Conservation (phyloP, 2,113 vertebrate genomes). For the Hiodon alosoides region DNA sequence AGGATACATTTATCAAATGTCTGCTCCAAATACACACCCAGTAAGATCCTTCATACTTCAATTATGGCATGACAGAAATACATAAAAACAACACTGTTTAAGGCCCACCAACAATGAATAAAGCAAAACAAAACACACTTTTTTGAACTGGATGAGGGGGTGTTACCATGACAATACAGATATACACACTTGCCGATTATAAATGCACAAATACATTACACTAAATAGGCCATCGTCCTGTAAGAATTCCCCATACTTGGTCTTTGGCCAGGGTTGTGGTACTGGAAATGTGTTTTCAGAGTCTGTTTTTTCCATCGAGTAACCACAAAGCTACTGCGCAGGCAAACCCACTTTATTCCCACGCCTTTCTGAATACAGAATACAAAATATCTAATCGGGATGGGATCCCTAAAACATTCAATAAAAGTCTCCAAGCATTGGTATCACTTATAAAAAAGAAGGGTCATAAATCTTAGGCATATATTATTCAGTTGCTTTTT, state of each 20-base stretch:
- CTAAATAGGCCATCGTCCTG: neutral
- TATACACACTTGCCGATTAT: neutral
- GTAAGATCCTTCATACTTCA: too few species aligned
- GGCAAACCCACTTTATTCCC: conserved; percentile 1
- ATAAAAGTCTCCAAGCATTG: neutral
- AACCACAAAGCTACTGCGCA: conserved; percentile 1
- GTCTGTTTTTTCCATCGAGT: conserved; percentile 11
- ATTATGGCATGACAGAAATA: too few species aligned
- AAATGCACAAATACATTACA: neutral
- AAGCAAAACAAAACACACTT: too few species aligned
- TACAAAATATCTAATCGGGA: neutral
- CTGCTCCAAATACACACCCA: too few species aligned
- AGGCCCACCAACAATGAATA: too few species aligned
- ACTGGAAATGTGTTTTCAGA: conserved; percentile 12
- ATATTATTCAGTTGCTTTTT: too few species aligned
- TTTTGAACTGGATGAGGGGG: too few species aligned
- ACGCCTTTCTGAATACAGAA: neutral
- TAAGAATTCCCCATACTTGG: neutral
- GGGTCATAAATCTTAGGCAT: too few species aligned
- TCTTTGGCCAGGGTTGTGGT: neutral
- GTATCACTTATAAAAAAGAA: neutral
- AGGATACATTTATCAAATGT: too few species aligned
- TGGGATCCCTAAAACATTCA: neutral
- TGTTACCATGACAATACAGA: too few species aligned
- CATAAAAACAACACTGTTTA: too few species aligned